These are phyloP conservation scores for Pempheris klunzingeri DNA, from an alignment of 2,797 vertebrate species.

Conservation along the genomic window DNA sequence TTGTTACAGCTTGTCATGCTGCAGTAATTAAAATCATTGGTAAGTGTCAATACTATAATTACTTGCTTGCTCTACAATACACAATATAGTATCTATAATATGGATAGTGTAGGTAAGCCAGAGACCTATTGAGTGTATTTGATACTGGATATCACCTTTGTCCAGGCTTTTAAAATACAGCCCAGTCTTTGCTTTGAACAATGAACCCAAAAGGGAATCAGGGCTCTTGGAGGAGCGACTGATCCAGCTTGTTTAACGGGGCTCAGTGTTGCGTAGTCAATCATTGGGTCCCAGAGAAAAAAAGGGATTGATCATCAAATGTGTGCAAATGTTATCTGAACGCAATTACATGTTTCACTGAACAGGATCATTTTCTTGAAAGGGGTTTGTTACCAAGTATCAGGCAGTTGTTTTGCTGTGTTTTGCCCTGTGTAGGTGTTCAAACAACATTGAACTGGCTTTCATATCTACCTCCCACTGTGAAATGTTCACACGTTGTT, in stretches of 20 bases:
- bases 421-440: neutral
- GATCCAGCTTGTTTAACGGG: conserved; percentile 4
- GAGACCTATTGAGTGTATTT: neutral
- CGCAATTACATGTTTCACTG: conserved; percentile 49
- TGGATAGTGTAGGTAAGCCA: neutral
- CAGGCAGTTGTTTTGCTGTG: neutral
- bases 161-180: neutral
- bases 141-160: neutral
- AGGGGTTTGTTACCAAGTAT: neutral
- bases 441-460: conserved; percentile 17
- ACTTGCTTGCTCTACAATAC: neutral
- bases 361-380: conserved; percentile 29
- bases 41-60: too few relatives aligned
- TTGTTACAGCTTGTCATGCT: neutral
- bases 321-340: conserved; percentile 21
- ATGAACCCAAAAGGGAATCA: too few relatives aligned
- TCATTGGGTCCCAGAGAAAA: conserved; percentile 17
- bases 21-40: neutral
- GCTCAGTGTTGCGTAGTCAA: neutral
- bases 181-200: neutral
- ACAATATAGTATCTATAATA: neutral
- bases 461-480: conserved; percentile 16
- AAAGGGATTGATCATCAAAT: conserved; percentile 23
- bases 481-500: conserved; percentile 24
- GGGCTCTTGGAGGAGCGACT: neutral